Evolutionary conservation across 2,888 invertebrate genomes (phyloP).

Genomic region (Melangyna quadrimaculata): DNA sequence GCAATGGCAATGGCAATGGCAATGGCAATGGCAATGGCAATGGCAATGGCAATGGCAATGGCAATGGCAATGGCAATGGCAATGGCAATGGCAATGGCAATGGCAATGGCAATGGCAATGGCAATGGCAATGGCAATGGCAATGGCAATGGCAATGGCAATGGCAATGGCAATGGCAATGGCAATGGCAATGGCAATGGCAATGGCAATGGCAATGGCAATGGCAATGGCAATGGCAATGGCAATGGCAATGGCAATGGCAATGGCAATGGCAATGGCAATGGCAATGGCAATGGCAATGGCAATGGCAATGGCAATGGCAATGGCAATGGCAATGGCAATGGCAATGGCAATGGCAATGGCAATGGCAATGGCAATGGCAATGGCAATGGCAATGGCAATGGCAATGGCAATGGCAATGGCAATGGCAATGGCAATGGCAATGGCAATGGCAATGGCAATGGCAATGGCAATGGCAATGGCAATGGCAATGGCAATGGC

Average conservation of each 20-base stretch:
- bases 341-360: not conserved
- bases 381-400: not conserved
- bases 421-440: not conserved
- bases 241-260: not conserved
- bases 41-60: conserved; percentile 5
- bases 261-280: not conserved
- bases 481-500: not conserved
- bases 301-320: not conserved
- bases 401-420: not conserved
- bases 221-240: not conserved
- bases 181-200: not conserved
- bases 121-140: not conserved
- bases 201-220: not conserved
- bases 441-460: not conserved
- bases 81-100: not conserved
- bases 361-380: not conserved
- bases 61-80: not conserved
- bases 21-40: conserved; percentile 5
- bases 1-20: conserved; percentile 3
- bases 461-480: not conserved
- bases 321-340: not conserved
- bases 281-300: not conserved
- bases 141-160: not conserved
- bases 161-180: not conserved
- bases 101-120: not conserved